These are phyloP conservation scores for Pedicia rivosa DNA, from an alignment of 2,888 invertebrate genomes.

Conservation along the genomic window DNA sequence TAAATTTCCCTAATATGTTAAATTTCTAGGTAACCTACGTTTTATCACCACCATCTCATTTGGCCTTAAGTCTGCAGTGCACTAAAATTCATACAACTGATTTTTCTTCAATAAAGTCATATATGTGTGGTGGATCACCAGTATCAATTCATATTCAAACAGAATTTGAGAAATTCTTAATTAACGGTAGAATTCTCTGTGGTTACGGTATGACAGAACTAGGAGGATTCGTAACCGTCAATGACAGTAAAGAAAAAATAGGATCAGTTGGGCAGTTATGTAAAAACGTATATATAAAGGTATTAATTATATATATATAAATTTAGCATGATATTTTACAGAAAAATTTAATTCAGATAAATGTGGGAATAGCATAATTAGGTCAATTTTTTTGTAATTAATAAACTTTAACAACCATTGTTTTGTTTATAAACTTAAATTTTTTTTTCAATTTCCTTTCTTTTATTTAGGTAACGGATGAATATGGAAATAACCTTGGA, in stretches of 20 bases:
- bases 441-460: no score
- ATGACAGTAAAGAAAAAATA: neutral
- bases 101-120: conserved; percentile 3
- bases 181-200: neutral
- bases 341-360: no score
- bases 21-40: neutral
- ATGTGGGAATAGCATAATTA: no score
- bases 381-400: no score
- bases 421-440: no score
- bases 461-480: neutral
- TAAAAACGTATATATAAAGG: no score
- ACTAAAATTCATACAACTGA: conserved; percentile 1
- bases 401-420: no score
- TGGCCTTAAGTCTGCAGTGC: conserved; percentile 6
- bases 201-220: neutral
- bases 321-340: no score
- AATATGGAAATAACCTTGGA: neutral
- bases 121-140: neutral
- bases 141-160: neutral
- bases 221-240: neutral
- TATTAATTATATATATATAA: no score
- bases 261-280: neutral
- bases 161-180: neutral
- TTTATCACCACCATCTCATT: conserved; percentile 5
- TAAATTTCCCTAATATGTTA: no score